Evolutionary conservation across 2,113 vertebrate species (phyloP).

Genomic region (Nettapus auritus): DNA sequence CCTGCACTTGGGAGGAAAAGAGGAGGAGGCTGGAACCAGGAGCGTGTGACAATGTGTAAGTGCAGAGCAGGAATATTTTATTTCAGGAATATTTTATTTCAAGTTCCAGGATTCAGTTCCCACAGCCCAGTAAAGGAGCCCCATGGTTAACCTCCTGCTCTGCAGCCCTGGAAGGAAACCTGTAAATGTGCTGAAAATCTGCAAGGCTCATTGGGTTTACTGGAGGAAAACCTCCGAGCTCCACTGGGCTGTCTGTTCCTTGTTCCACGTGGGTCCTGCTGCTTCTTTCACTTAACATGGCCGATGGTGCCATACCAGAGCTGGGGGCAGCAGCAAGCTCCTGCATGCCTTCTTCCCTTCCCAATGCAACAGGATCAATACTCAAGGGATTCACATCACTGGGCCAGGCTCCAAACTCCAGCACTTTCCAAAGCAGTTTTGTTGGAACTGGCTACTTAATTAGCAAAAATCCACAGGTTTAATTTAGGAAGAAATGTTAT

Average conservation of each 20-base stretch:
- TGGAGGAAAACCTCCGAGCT: too few species aligned
- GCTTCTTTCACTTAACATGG: neutral
- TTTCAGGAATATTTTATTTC: neutral
- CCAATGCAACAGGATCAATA: neutral
- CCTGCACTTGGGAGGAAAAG: neutral
- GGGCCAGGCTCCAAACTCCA: neutral
- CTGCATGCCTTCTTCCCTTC: neutral
- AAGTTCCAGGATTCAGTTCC: neutral
- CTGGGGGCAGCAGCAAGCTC: rapidly evolving
- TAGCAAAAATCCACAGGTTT: constrained; percentile 33
- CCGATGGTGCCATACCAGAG: rapidly evolving
- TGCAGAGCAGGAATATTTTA: rapidly evolving
- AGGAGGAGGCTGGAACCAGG: rapidly evolving
- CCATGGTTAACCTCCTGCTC: neutral
- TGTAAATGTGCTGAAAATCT: too few species aligned
- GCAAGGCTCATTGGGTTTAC: too few species aligned
- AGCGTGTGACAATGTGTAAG: rapidly evolving
- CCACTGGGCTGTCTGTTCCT: too few species aligned
- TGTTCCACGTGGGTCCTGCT: neutral
- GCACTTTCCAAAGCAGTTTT: neutral
- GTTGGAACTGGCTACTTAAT: constrained; percentile 73
- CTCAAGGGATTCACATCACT: neutral
- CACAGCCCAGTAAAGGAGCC: rapidly evolving
- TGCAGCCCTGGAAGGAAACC: neutral
- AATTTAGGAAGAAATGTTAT: constrained; percentile 60